phyloP scores from a whole-genome alignment of 1,140 invertebrate species.

The Choristoneura fumiferana region DNA sequence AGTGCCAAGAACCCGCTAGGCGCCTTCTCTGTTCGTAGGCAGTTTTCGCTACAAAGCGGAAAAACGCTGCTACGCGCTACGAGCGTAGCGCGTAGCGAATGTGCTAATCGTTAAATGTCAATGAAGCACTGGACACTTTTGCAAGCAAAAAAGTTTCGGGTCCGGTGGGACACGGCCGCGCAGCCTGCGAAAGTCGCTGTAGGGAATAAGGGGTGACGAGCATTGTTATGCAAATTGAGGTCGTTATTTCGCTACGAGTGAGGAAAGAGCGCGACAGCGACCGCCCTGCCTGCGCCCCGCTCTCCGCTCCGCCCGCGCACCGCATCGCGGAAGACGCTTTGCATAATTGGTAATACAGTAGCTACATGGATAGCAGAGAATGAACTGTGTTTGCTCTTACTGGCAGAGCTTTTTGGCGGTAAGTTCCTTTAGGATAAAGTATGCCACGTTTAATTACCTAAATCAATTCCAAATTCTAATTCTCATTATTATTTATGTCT shows the following conservation, averaged over 20 bases:
- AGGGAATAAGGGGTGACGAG: constrained; percentile 75
- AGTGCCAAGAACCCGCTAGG: too few relatives aligned
- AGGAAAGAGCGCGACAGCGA: constrained; percentile 73
- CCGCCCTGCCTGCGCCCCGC: constrained; percentile 55
- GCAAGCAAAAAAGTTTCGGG: constrained; percentile 59
- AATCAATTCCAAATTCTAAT: too few relatives aligned
- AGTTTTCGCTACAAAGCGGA: too few relatives aligned
- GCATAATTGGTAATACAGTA: constrained; percentile 74
- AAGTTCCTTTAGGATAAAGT: too few relatives aligned
- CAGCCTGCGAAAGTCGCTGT: constrained; percentile 71
- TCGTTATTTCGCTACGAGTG: constrained; percentile 77
- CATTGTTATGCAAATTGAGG: constrained; percentile 78
- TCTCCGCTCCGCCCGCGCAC: constrained; percentile 49
- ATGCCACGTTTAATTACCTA: too few relatives aligned
- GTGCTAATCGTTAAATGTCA: constrained; percentile 42
- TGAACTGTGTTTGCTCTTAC: constrained; percentile 1
- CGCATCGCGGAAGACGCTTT: constrained; percentile 71
- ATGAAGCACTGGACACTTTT: constrained; percentile 54
- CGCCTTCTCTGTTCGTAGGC: too few relatives aligned
- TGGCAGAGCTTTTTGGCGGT: not conserved
- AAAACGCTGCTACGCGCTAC: too few relatives aligned
- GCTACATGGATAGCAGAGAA: constrained; percentile 30
- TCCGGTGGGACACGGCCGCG: constrained; percentile 62
- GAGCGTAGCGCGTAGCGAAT: too few relatives aligned
- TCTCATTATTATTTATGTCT: too few relatives aligned